A percentile compares a stretch with the other conserved stretches of the same genome.
Evolutionary conservation across 2,797 vertebrate genomes (phyloP).

Genomic region (Euthynnus affinis): DNA sequence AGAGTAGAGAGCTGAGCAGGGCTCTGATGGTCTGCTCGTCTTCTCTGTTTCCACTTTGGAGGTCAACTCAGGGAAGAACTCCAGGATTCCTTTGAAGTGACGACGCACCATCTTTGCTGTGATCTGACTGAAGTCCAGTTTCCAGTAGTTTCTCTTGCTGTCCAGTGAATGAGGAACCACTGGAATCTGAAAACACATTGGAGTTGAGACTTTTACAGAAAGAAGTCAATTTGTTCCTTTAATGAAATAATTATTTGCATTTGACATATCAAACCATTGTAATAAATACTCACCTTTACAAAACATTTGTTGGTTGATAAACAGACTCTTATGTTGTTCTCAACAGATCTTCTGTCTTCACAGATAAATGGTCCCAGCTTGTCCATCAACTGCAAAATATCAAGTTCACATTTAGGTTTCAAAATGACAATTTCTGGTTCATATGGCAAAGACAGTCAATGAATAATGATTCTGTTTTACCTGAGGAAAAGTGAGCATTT

Average conservation of each 20-base stretch:
- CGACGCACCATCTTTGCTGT: slow-evolving; percentile 83
- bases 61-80: slow-evolving; percentile 75
- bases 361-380: slow-evolving; percentile 57
- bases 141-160: slow-evolving; percentile 83
- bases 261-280: neutral
- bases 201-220: neutral
- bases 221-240: fast-evolving
- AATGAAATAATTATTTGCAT: too few relatives aligned
- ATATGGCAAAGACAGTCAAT: too few relatives aligned
- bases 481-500: slow-evolving; percentile 82
- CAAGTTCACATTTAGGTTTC: neutral
- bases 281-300: slow-evolving; percentile 73
- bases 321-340: slow-evolving; percentile 83
- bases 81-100: slow-evolving; percentile 79
- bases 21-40: neutral
- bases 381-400: slow-evolving; percentile 79
- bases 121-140: slow-evolving; percentile 78
- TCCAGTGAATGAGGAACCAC: slow-evolving; percentile 55
- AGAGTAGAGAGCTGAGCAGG: neutral
- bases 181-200: slow-evolving; percentile 69
- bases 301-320: slow-evolving; percentile 83
- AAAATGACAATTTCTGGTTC: fast-evolving
- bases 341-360: slow-evolving; percentile 70
- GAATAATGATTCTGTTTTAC: slow-evolving; percentile 37
- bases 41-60: slow-evolving; percentile 34